Conservation (phyloP, 2,113 vertebrate species). For the Rhea americana region DNA sequence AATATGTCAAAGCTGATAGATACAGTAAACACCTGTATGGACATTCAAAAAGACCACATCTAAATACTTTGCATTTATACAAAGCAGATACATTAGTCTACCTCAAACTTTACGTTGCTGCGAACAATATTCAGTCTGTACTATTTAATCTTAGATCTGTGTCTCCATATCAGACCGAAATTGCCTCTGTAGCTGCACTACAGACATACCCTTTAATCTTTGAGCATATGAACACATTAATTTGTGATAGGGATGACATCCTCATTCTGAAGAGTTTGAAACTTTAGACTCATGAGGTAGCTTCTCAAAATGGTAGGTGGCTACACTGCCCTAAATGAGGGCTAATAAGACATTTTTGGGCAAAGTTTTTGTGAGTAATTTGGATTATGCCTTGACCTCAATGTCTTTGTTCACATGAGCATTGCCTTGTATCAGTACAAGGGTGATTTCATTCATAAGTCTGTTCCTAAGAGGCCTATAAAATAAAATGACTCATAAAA, state of each 20-base stretch:
- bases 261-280: background rate
- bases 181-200: background rate
- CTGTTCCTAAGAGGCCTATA: background rate
- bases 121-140: background rate
- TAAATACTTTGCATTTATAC: background rate
- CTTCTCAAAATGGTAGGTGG: background rate
- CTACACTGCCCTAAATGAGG: background rate
- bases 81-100: background rate
- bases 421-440: background rate
- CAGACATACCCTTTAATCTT: background rate
- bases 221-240: background rate
- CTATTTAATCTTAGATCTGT: background rate
- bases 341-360: background rate
- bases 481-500: background rate
- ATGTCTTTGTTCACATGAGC: background rate
- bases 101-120: slow-evolving; percentile 1
- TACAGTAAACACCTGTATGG: background rate
- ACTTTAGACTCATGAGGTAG: background rate
- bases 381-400: background rate
- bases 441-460: background rate
- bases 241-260: background rate
- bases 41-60: background rate
- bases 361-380: background rate
- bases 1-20: slow-evolving; percentile 21
- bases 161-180: background rate